A percentile compares a stretch with the other conserved stretches of the same genome.
Evolutionary conservation across 2,888 invertebrate genomes (phyloP).

Genomic region (Dusona sp.): DNA sequence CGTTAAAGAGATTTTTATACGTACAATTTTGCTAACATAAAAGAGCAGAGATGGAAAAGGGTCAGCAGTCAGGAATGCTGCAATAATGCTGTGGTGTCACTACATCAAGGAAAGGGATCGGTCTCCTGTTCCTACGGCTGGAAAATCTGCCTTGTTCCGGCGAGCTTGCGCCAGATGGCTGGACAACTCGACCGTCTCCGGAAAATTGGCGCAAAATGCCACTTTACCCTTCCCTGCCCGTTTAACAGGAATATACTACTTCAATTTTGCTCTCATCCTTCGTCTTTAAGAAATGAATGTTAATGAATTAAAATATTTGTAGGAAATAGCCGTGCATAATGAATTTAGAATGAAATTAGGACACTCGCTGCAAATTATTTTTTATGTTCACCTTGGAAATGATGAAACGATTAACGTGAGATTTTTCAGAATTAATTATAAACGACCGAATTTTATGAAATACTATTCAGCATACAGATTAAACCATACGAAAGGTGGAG

Average conservation of each 20-base stretch:
- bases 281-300: not conserved
- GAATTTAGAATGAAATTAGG: not conserved
- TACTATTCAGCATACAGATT: not conserved
- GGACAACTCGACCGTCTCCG: conserved; percentile 79
- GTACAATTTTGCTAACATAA: not conserved
- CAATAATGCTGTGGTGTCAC: conserved; percentile 22
- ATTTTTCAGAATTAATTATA: not conserved
- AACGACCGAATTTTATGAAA: not conserved
- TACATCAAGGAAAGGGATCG: conserved; percentile 29
- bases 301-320: not conserved
- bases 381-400: not conserved
- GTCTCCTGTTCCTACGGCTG: conserved; percentile 45
- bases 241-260: conserved; percentile 2
- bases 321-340: not conserved
- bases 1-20: not conserved
- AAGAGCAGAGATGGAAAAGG: not conserved
- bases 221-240: not conserved
- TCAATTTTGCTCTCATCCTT: conserved; percentile 1
- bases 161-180: conserved; percentile 78
- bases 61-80: conserved; percentile 2
- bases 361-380: not conserved
- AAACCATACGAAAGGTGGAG: not conserved
- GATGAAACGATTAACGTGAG: not conserved
- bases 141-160: conserved; percentile 76
- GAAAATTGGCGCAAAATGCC: conserved; percentile 77